A percentile compares a stretch with the other conserved stretches of the same genome.
Evolutionary conservation across 2,888 invertebrate genomes (phyloP).

Genomic region (Dendrolimus houi): DNA sequence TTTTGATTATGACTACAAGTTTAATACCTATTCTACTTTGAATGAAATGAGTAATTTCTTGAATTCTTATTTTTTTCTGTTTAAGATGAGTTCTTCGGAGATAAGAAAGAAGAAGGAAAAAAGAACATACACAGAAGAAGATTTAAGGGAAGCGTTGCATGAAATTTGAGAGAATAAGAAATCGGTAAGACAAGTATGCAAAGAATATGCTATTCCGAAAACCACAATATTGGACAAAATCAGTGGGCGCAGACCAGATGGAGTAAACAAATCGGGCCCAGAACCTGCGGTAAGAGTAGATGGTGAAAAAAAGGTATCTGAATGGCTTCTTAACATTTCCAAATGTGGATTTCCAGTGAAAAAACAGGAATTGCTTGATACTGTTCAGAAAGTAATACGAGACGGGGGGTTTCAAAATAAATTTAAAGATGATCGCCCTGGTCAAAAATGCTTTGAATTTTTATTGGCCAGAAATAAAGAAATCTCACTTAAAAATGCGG

Average conservation of each 20-base stretch:
- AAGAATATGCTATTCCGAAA: slow-evolving; percentile 7
- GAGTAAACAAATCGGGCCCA: slow-evolving; percentile 11
- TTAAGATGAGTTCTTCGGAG: no score
- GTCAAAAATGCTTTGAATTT: slow-evolving; percentile 21
- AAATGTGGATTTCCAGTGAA: slow-evolving; percentile 29
- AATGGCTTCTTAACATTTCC: slow-evolving; percentile 22
- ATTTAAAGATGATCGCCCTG: slow-evolving; percentile 14
- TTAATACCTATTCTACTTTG: no score
- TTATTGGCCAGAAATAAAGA: slow-evolving; percentile 25
- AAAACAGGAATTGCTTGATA: slow-evolving; percentile 20
- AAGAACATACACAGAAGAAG: background rate
- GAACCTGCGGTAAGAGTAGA: slow-evolving; percentile 17
- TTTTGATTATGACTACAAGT: no score
- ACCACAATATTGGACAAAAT: slow-evolving; percentile 7
- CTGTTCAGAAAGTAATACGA: slow-evolving; percentile 19
- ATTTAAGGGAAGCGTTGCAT: no score
- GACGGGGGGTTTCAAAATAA: slow-evolving; percentile 7
- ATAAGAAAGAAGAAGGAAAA: background rate
- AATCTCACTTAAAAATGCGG: slow-evolving; percentile 19
- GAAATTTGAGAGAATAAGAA: no score
- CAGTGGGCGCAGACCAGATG: slow-evolving; percentile 10
- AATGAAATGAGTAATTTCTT: no score
- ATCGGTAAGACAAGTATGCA: slow-evolving; percentile 1
- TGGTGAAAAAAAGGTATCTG: slow-evolving; percentile 17
- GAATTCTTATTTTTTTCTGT: no score